Base-by-base conservation (phyloP, 2,797 vertebrate species). In the Coregonus suidteri region DNA sequence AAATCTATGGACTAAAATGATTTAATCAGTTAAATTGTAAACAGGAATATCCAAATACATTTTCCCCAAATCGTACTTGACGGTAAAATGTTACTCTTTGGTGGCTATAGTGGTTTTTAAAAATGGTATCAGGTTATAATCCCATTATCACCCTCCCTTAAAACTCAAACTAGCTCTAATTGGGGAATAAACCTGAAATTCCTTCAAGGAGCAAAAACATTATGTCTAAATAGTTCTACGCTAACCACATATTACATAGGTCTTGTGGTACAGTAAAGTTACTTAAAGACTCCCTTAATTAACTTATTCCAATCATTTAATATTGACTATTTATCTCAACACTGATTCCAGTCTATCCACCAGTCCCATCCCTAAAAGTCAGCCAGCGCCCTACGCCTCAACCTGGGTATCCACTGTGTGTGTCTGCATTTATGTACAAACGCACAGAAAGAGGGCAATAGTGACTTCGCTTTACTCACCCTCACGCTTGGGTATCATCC, bases 31-130 rank as follows among this genome's bases (percentile, higher is more conserved):
- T 47, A 47, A 47, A 47, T 47, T 80, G 75, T 73, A 3, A 87
- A 86, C 84, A 35, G 81, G 78, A 84, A 71, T 20, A 81, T 47
- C 71, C 54, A 53, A 41, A 47, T 56, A 56, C 18, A 75, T 64
- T 62, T 72, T 35, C 47, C 70, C 16, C 4, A 75, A 54, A 13
- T 54, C 18, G 1, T 35, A 20, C 34, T 0, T n/a, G 77, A 84
- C 76, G 3, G 59, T 25, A n/a, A 76, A 73, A 79, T 13, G n/a
- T 78, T 76, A 88, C 79, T 91, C 87, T 90, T 91, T 91, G 89
- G 90, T 86, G 25, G 25, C 25, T 25, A 70, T 66, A 35, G 47
- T 74, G 73, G 64, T 9, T 20, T 9, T 34, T 3, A 34, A 34
- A 2, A 34, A 34, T 62, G 6, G n/a, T 35, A 41, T 18, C 69